Base-by-base conservation (phyloP, 2,888 invertebrate genomes). In the Ernsta delagoae region DNA sequence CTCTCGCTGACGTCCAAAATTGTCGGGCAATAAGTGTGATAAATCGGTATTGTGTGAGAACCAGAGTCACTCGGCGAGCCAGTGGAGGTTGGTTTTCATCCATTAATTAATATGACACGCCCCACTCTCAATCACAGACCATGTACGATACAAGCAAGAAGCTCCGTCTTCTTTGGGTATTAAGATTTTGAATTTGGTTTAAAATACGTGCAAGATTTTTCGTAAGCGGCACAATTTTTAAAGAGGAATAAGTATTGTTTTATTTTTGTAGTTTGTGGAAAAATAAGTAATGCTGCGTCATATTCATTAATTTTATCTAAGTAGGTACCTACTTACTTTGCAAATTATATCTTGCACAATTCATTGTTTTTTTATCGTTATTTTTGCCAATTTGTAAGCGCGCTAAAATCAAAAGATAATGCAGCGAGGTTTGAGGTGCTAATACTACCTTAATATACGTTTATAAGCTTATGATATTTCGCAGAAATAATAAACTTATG, bases 81-180 rank as follows among this genome's bases (percentile, higher is more conserved):
- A 83, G 86, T 79, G 83, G 83, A 79, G 84, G 83, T 87, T 85
- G 87, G 87, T 86, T 53, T 53, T 86, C 86, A 83, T 85, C 86
- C 90, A 91, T 91, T 91, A 88, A 91, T 91, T 90, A 91, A 90
- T 87, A 86, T 82, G 86, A 80, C 83, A 86, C 90, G 90, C 91
- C 90, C 86, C 85, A 82, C 85, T 84, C 84, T 90, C 88, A 86
- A 89, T 89, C 89, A 89, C 83, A 78, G 79, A 39, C 12, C 39
- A n/a, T 59, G 39, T 39, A 34, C 24, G 12, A 43, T 39, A 34
- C 24, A 8, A 43, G 12, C 4, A n/a, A 24, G 41, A 16, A 39
- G 11, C 16, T 59, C 41, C 41, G 24, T 59, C 43, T 41, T 24
- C 41, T 24, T 59, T 24, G 9, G 59, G 11, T 39, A 59, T 59